Evolutionary conservation across 1,140 invertebrate species (phyloP).

Genomic region (Brachionus paranguensis): DNA sequence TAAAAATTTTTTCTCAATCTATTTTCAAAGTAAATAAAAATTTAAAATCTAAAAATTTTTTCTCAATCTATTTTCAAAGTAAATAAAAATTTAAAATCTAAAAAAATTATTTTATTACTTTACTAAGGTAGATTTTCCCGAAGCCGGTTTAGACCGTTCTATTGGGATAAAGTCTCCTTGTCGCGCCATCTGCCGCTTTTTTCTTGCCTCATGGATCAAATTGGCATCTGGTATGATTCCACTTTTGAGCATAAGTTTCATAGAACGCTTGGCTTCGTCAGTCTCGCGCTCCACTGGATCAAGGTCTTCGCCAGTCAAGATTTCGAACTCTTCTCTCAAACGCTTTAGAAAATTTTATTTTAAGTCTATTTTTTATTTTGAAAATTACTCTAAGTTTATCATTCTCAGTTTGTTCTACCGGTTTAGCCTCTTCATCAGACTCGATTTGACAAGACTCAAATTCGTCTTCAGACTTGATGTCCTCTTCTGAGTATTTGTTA

Average conservation of each 20-base stretch:
- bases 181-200: constrained; percentile 77
- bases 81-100: neutral
- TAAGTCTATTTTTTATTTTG: neutral
- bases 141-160: constrained; percentile 56
- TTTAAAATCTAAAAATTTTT: too few relatives aligned
- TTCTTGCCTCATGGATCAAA: constrained; percentile 87
- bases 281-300: neutral
- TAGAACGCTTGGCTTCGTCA: neutral
- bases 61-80: too few relatives aligned
- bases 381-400: constrained; percentile 43
- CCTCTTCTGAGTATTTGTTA: constrained; percentile 57
- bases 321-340: constrained; percentile 18
- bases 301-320: constrained; percentile 15
- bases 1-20: neutral
- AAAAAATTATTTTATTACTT: constrained; percentile 44
- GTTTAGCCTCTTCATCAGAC: neutral
- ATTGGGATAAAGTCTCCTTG: constrained; percentile 64
- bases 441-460: neutral
- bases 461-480: neutral
- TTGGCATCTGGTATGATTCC: constrained; percentile 90
- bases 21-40: neutral
- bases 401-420: neutral
- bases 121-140: constrained; percentile 49
- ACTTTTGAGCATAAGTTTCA: constrained; percentile 33
- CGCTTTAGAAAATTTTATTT: neutral